These are phyloP conservation scores for Onychomys arenicola DNA, from an alignment of 2,797 vertebrate species.

Conservation along the genomic window DNA sequence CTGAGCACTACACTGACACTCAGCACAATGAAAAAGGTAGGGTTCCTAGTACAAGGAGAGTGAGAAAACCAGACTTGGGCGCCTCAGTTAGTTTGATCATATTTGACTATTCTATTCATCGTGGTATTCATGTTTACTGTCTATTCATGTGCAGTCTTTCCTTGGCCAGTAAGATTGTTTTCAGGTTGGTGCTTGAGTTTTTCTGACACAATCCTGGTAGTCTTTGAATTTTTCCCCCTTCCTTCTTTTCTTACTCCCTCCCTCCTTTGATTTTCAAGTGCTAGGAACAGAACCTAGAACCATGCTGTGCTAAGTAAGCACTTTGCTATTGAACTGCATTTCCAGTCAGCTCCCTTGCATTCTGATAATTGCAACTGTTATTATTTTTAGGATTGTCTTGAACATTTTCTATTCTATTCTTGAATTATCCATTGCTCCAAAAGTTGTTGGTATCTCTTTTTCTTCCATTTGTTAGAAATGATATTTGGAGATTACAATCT, in stretches of 20 bases:
- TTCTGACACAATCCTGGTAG: background rate
- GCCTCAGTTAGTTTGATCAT: background rate
- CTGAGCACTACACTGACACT: too few relatives aligned
- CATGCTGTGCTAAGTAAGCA: background rate
- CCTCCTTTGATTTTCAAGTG: background rate
- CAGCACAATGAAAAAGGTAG: background rate
- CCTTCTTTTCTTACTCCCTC: background rate
- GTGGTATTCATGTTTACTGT: background rate
- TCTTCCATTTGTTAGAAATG: slow-evolving; percentile 41
- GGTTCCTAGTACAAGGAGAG: background rate
- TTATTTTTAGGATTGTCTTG: background rate
- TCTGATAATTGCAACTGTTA: background rate
- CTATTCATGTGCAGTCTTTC: background rate
- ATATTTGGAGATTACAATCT: background rate
- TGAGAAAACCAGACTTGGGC: background rate
- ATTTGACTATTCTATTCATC: background rate
- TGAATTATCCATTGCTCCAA: slow-evolving; percentile 1
- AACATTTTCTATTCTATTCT: background rate
- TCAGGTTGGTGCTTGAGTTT: background rate
- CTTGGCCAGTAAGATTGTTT: background rate
- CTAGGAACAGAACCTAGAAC: background rate
- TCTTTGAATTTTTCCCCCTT: background rate
- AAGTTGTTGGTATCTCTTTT: background rate
- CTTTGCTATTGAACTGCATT: background rate
- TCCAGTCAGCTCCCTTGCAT: background rate